Evolutionary conservation across 2,797 vertebrate genomes (phyloP).

Genomic region (Carapus acus): DNA sequence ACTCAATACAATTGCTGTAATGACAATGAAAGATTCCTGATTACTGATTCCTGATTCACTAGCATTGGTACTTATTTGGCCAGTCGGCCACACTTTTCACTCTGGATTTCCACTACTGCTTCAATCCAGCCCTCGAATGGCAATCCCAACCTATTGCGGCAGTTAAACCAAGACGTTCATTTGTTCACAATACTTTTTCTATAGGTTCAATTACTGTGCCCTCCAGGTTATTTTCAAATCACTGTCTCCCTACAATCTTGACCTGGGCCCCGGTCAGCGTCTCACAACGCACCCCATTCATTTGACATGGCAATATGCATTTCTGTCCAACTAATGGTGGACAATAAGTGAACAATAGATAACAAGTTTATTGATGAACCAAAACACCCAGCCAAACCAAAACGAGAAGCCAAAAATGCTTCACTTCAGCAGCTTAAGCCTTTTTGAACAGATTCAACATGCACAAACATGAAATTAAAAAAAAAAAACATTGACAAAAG

Average conservation of each 20-base stretch:
- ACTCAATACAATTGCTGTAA: slow-evolving; percentile 27
- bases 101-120: slow-evolving; percentile 9
- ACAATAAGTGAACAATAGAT: no score
- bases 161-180: slow-evolving; percentile 5
- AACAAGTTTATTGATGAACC: no score
- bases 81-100: not conserved
- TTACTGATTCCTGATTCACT: slow-evolving; percentile 5
- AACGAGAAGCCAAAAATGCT: no score
- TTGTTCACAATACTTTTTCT: slow-evolving; percentile 3
- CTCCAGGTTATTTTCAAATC: slow-evolving; percentile 11
- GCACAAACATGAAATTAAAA: no score
- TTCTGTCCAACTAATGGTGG: slow-evolving; percentile 13
- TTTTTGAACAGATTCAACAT: no score
- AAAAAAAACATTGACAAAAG: no score
- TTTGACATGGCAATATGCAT: slow-evolving; percentile 8
- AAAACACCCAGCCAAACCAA: no score
- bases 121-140: slow-evolving; percentile 35
- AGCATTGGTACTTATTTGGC: slow-evolving; percentile 12
- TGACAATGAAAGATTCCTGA: slow-evolving; percentile 14
- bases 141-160: slow-evolving; percentile 25
- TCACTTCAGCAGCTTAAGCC: no score
- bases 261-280: slow-evolving; percentile 20
- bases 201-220: slow-evolving; percentile 18
- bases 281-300: not conserved
- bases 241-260: slow-evolving; percentile 8